A percentile compares a stretch with the other conserved stretches of the same genome.
Evolutionary conservation across 2,888 invertebrate species (phyloP).

Genomic region (Dryobotodes eremita): DNA sequence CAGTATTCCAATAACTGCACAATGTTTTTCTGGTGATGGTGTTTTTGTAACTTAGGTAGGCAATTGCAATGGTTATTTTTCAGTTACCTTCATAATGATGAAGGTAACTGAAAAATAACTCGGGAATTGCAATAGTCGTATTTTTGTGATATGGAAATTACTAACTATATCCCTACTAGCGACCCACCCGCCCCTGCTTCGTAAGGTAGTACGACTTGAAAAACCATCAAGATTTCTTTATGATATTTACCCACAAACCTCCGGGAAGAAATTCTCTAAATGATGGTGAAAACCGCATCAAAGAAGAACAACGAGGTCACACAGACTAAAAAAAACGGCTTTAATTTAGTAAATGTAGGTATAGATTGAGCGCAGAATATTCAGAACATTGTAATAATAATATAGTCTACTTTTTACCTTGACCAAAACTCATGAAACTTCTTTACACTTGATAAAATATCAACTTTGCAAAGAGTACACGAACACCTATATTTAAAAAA

Average conservation of each 20-base stretch:
- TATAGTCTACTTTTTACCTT: neutral
- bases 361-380: neutral
- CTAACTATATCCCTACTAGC: neutral
- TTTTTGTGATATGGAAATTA: neutral
- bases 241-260: neutral
- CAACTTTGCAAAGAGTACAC: constrained; percentile 6
- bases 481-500: neutral
- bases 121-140: neutral
- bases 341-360: neutral
- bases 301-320: neutral
- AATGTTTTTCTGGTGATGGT: neutral
- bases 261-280: neutral
- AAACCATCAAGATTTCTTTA: neutral
- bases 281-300: neutral
- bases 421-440: constrained; percentile 8
- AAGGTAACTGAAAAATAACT: neutral
- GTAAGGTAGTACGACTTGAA: neutral
- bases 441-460: constrained; percentile 1
- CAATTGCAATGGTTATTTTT: neutral
- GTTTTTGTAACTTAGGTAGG: neutral
- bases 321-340: neutral
- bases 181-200: neutral
- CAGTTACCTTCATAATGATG: neutral
- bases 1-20: neutral
- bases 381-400: neutral